These are phyloP conservation scores for Cyprinodon tularosa DNA, from an alignment of 2,113 vertebrate species.

Conservation along the genomic window DNA sequence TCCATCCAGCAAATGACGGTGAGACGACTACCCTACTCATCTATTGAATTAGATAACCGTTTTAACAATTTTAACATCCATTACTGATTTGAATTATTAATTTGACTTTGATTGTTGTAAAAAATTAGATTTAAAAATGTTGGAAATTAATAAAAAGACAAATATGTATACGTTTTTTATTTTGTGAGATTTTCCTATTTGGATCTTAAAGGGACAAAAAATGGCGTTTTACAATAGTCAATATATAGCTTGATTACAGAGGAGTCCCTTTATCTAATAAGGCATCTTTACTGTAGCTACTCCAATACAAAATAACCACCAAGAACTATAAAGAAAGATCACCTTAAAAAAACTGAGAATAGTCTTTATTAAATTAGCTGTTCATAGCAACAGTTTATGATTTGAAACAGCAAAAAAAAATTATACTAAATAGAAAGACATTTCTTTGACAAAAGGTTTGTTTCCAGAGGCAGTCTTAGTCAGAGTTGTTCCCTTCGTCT, in stretches of 20 bases:
- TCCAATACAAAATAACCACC: not conserved
- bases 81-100: not conserved
- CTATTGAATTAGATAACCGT: not conserved
- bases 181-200: no score
- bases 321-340: not conserved
- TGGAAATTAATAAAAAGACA: not conserved
- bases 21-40: not conserved
- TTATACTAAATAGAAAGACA: not conserved
- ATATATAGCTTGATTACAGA: no score
- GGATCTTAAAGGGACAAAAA: no score
- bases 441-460: slow-evolving; percentile 1
- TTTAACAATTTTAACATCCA: not conserved
- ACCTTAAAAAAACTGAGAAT: not conserved
- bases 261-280: no score
- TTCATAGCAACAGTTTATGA: slow-evolving; percentile 26
- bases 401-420: slow-evolving; percentile 20
- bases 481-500: slow-evolving; percentile 69
- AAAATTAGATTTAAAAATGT: not conserved
- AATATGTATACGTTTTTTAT: no score
- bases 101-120: not conserved
- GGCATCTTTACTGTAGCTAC: not conserved
- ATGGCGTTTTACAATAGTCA: no score
- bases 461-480: slow-evolving; percentile 46
- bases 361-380: slow-evolving; percentile 28
- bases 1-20: not conserved